Base-by-base conservation (phyloP, 2,113 vertebrate species). In the Axis porcinus region DNA sequence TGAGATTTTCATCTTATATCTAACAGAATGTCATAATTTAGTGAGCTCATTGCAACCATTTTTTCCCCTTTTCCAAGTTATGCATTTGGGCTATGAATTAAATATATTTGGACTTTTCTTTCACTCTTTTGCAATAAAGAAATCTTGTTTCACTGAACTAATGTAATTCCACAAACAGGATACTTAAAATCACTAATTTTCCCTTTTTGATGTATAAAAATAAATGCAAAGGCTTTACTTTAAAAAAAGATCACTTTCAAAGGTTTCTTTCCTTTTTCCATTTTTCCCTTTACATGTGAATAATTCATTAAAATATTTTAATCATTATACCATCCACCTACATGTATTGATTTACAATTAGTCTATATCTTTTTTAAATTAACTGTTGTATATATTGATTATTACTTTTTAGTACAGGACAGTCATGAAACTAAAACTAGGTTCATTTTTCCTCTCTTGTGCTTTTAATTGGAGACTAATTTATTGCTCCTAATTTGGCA, bases 361-460 rank as follows among this genome's bases (percentile, higher is more conserved):
- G 50, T 97, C 27, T n/a, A 78, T 89, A n/a, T 60, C 74, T 97
- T 97, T 98, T 96, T 85, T 90, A 40, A 81, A 82, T 96, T 95
- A 97, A 82, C 55, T 97, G 27, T 79, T 93, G 14, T 83, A 88
- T 94, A 83, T 43, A 91, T 83, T 97, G 28, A 33, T 55, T 90
- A 94, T 97, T 86, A 91, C 40, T 96, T 97, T 98, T 98, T 97
- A 88, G 43, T 94, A 85, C 40, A 93, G 36, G 40, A 93, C 67
- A 57, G 76, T 98, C 97, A 97, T 90, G 86, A 98, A 98, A 97
- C 55, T 67, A 97, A 17, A 50, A 50, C 12, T 97, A 98, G 47
- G 43, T 93, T 91, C 23, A 86, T 78, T 97, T 95, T 86, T 89
- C 76, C 36, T 67, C 5, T 50, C 12, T 89, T 23, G 1, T 94